Conservation (phyloP, 64 coral and sea anemone genomes). For the Pocillopora damicornis region DNA sequence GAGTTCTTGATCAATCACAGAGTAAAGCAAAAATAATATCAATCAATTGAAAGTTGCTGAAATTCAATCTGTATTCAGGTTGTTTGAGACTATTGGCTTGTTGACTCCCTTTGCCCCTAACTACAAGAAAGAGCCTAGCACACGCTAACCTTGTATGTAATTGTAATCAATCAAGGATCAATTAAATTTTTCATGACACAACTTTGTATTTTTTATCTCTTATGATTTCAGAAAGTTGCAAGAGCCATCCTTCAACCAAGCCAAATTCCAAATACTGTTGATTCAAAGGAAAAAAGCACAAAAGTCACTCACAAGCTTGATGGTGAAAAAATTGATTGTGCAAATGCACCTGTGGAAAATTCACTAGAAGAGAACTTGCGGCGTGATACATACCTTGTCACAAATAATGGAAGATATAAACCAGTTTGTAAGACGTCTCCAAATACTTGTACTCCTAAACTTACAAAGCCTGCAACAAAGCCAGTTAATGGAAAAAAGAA, state of each 20-base stretch:
- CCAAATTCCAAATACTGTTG: constrained; percentile 22
- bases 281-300: neutral
- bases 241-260: constrained; percentile 10
- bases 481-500: constrained; percentile 19
- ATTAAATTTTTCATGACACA: too few relatives aligned
- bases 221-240: neutral
- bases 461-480: constrained; percentile 23
- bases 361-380: neutral
- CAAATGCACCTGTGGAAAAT: neutral
- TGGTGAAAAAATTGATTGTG: neutral
- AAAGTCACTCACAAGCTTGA: neutral
- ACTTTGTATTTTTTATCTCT: neutral
- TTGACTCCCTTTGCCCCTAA: too few relatives aligned
- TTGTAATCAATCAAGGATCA: too few relatives aligned
- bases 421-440: neutral
- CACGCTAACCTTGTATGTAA: too few relatives aligned
- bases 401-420: neutral
- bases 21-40: too few relatives aligned
- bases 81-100: too few relatives aligned
- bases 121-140: too few relatives aligned
- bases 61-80: too few relatives aligned
- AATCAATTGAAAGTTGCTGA: too few relatives aligned
- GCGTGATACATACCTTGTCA: constrained; percentile 9
- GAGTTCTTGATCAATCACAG: too few relatives aligned
- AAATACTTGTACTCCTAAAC: neutral